Base-by-base conservation (phyloP, 2,797 vertebrate species). In the Gymnopithys bicolor region DNA sequence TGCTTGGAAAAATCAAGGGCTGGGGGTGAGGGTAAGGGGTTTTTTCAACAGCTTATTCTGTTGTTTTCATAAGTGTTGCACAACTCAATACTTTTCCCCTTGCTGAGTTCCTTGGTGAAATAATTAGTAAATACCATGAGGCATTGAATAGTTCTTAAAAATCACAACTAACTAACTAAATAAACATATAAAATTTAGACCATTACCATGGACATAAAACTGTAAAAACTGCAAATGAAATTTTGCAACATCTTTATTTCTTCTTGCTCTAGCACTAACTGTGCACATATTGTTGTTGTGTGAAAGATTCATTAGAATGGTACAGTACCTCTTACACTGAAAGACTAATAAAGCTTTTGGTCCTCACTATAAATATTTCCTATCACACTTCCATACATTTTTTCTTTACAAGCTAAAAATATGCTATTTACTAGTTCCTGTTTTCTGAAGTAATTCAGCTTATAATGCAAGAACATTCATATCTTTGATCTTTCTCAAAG, bases 1-100 rank as follows among this genome's bases (percentile, higher is more conserved):
- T 59, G 25, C 58, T 30, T 53, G 41, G 28, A 53, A 70, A 93
- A 68, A 75, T 13, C 0, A 3, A 86, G 33, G 43, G 22, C 22
- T 51, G 25, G 7, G 14, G 19, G 7, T 27, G 6, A 5, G 19
- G 3, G 3, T 3, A 13, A 7, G 9, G 2, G 0, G 0, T 32
- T 59, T 62, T 55, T 70, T 59, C 10, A 87, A 37, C 22, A 76
- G 18, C 2, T 37, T 76, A 19, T 22, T 82, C 52, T 85, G 39
- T 39, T 85, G 43, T 46, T 79, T 85, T 52, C 19, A 25, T 51
- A 59, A 85, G 48, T 25, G 21, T 52, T 70, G 90, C 18, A 55
- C 8, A 32, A 32, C 58, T 58, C 45, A 11, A 28, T 55, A 79
- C 28, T 59, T 83, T 83, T 67, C 58, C 48, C 83, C 45, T 85